A percentile compares a stretch with the other conserved stretches of the same genome.
Conservation (phyloP, 1,140 invertebrate species). For the Pantala flavescens region DNA sequence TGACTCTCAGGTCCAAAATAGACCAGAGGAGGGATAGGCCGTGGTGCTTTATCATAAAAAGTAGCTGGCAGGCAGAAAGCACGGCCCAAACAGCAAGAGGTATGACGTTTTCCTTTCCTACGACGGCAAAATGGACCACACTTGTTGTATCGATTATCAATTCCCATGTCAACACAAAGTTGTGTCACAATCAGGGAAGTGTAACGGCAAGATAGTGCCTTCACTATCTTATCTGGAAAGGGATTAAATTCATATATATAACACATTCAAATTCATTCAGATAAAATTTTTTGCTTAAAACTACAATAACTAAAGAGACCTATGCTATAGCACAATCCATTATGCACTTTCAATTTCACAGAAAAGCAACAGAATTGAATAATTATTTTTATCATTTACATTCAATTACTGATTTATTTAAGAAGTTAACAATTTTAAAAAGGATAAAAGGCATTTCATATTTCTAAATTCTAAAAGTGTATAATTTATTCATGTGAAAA, state of each 20-base stretch:
- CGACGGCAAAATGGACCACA: not conserved
- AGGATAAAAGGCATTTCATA: too few relatives aligned
- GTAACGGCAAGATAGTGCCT: not conserved
- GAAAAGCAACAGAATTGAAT: too few relatives aligned
- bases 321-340: too few relatives aligned
- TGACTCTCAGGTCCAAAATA: not conserved
- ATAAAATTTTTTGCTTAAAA: too few relatives aligned
- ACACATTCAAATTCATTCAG: too few relatives aligned
- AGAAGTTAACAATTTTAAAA: too few relatives aligned
- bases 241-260: not conserved
- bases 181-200: not conserved
- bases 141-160: not conserved
- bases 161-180: not conserved
- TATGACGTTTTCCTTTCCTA: not conserved
- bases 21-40: not conserved
- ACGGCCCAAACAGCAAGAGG: not conserved
- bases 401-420: too few relatives aligned
- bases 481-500: too few relatives aligned
- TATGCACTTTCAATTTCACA: too few relatives aligned
- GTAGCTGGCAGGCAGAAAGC: not conserved
- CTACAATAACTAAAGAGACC: too few relatives aligned
- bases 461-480: too few relatives aligned
- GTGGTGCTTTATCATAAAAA: not conserved
- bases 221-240: not conserved
- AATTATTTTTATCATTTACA: too few relatives aligned